A percentile compares a stretch with the other conserved stretches of the same genome.
Evolutionary conservation across 1,140 invertebrate species (phyloP).

Genomic region (Tetraneura akinire): DNA sequence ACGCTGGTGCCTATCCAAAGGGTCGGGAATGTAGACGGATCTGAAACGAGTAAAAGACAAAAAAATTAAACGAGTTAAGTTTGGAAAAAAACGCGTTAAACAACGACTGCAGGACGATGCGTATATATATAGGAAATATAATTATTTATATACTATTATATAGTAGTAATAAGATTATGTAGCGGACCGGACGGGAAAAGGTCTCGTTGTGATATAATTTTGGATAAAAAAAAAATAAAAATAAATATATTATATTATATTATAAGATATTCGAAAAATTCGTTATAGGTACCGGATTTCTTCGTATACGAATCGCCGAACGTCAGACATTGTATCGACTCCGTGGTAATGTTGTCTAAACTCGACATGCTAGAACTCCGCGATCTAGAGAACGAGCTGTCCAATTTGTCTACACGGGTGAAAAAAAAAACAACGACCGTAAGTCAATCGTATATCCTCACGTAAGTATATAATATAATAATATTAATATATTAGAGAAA

Average conservation of each 20-base stretch:
- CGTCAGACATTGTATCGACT: slow-evolving; percentile 92
- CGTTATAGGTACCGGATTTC: slow-evolving; percentile 76
- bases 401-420: slow-evolving; percentile 79
- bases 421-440: slow-evolving; percentile 16
- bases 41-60: slow-evolving; percentile 60
- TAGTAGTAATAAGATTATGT: neutral
- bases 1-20: slow-evolving; percentile 95
- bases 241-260: no score
- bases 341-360: slow-evolving; percentile 92
- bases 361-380: slow-evolving; percentile 96
- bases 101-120: neutral
- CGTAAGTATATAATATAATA: neutral
- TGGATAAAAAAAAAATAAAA: no score
- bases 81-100: neutral
- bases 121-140: neutral
- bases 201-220: no score
- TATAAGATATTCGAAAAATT: slow-evolving; percentile 3
- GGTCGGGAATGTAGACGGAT: slow-evolving; percentile 77
- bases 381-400: slow-evolving; percentile 92
- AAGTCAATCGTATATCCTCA: no score
- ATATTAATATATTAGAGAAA: neutral
- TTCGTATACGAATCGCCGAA: slow-evolving; percentile 95
- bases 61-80: neutral
- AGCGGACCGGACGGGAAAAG: neutral
- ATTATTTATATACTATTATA: neutral